Evolutionary conservation across 2,113 vertebrate genomes (phyloP).

Genomic region (Phainopepla nitens): DNA sequence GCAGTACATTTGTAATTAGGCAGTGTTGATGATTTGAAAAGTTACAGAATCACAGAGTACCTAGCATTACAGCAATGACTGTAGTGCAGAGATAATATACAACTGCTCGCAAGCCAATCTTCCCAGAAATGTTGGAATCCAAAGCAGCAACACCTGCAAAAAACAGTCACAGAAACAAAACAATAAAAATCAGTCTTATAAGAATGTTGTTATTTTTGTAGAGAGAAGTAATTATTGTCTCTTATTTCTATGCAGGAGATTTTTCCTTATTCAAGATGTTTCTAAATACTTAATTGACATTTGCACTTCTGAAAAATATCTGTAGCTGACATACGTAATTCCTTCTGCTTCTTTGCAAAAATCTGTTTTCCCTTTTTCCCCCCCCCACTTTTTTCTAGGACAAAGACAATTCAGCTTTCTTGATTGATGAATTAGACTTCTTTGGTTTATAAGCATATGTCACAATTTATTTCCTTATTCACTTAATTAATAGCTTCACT

Average conservation of each 20-base stretch:
- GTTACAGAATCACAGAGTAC: slow-evolving; percentile 66
- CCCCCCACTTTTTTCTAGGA: background rate
- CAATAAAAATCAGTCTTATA: background rate
- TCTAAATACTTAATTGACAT: background rate
- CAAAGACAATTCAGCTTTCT: background rate
- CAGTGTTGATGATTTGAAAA: background rate
- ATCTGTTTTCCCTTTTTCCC: background rate
- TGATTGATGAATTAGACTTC: background rate
- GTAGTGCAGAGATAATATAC: slow-evolving; percentile 95
- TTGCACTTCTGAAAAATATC: background rate
- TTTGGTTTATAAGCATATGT: background rate
- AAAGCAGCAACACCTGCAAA: slow-evolving; percentile 88
- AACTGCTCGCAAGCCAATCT: slow-evolving; percentile 89
- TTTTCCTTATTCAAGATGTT: background rate
- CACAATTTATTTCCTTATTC: background rate
- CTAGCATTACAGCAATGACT: slow-evolving; percentile 88
- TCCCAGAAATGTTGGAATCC: slow-evolving; percentile 92
- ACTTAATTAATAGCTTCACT: background rate
- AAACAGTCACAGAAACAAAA: background rate
- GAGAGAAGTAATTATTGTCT: background rate
- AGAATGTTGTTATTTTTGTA: background rate
- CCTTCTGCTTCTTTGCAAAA: background rate
- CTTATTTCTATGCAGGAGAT: background rate
- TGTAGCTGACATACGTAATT: background rate
- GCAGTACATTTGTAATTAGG: background rate